These are phyloP conservation scores for Lycocorax pyrrhopterus DNA, from an alignment of 2,113 vertebrate genomes.

Conservation along the genomic window DNA sequence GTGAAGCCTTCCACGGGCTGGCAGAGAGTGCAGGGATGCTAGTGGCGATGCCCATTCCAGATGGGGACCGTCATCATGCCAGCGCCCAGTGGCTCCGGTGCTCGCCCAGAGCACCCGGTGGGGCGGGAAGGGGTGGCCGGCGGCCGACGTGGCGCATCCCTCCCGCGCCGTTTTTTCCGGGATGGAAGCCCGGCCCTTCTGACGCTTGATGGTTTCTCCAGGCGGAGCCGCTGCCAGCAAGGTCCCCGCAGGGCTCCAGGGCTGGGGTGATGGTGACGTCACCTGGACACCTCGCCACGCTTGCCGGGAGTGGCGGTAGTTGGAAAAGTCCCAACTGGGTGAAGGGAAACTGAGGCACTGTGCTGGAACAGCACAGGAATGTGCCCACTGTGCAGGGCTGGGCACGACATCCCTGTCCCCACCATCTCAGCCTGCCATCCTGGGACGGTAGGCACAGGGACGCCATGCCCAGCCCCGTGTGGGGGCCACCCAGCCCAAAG, in stretches of 20 bases:
- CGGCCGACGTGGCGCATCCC: conserved; percentile 39
- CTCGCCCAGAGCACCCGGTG: not conserved
- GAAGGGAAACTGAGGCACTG: not conserved
- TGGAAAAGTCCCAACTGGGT: not conserved
- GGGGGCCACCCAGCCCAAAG: not conserved
- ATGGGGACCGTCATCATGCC: not conserved
- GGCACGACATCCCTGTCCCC: not conserved
- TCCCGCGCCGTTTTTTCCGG: conserved; percentile 9
- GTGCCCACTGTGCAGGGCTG: not conserved
- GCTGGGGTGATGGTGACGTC: not conserved
- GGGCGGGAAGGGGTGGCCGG: not conserved
- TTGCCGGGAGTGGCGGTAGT: not conserved
- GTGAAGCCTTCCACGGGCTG: not conserved
- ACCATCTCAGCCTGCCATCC: not conserved
- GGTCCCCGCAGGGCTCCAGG: not conserved
- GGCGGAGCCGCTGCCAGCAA: not conserved
- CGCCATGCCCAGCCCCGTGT: fast-evolving
- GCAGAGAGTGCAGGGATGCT: not conserved
- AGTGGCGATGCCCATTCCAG: not conserved
- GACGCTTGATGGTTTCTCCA: conserved; percentile 46
- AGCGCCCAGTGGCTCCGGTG: fast-evolving
- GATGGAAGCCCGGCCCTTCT: conserved; percentile 32
- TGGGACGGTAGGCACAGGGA: not conserved
- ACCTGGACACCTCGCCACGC: not conserved
- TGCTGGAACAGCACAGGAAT: not conserved